phyloP scores from a whole-genome alignment of 92 coral and sea anemone genomes.

The Diadumene lineata region DNA sequence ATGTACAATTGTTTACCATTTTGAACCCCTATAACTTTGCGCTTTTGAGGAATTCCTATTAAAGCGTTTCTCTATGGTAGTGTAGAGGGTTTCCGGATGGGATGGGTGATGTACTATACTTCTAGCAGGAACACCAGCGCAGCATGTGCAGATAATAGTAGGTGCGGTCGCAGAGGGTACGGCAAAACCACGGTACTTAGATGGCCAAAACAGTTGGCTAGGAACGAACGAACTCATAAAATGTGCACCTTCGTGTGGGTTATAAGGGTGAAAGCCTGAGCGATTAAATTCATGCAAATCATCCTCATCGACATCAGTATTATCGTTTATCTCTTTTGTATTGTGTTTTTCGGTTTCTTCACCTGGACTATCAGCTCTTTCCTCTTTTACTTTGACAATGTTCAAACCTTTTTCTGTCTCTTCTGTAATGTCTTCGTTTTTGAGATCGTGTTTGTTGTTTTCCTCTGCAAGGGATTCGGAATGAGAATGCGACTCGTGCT shows the following conservation, averaged over 20 bases:
- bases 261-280: slow-evolving; percentile 17
- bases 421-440: neutral
- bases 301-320: slow-evolving; percentile 9
- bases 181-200: slow-evolving; percentile 14
- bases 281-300: slow-evolving; percentile 15
- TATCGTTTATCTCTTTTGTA: neutral
- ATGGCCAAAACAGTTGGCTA: slow-evolving; percentile 26
- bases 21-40: neutral
- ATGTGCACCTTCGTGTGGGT: slow-evolving; percentile 5
- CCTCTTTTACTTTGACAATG: slow-evolving; percentile 1
- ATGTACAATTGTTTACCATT: neutral
- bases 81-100: neutral
- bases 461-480: slow-evolving; percentile 6
- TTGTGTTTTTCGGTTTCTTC: neutral
- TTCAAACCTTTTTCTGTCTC: neutral
- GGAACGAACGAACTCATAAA: slow-evolving; percentile 18
- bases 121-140: slow-evolving; percentile 1
- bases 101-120: neutral
- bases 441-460: neutral
- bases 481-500: neutral
- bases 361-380: neutral
- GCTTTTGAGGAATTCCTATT: neutral
- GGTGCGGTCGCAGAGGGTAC: neutral
- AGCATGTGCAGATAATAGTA: slow-evolving; percentile 19
- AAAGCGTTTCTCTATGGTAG: neutral